Base-by-base conservation (phyloP, 2,113 vertebrate genomes). In the Gnathonemus longibarbis region DNA sequence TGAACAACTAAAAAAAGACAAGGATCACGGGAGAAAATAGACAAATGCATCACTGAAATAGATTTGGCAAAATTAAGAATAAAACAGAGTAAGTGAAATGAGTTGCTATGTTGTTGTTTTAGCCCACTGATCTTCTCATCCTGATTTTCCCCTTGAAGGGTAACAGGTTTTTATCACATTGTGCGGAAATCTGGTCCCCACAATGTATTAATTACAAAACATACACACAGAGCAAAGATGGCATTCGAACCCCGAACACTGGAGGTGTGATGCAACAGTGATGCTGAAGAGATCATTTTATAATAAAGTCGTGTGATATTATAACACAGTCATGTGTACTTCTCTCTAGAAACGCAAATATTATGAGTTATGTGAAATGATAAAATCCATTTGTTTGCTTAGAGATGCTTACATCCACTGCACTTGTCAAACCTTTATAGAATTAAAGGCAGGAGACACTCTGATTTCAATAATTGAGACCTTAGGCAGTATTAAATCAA, bases 401-500 rank as follows among this genome's bases (percentile, higher is more conserved):
- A 48, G 35, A 88, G 39, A 89, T 58, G 31, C 53, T 66, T 90
- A 66, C 50, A 84, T 39, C 31, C 27, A n/a, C 50, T 70, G 89
- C 56, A 90, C 70, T 83, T 52, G n/a, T 39, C 42, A 17, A 85
- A 90, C 49, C 83, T 90, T 90, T 84, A 48, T 84, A n/a, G 83
- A 39, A 45, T 45, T 84, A 84, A 84, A 48, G 83, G 48, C 35
- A 84, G 24, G 50, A 35, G 9, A n/a, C 35, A 31, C 88, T 90
- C 52, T 70, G 24, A 89, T 91, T 91, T 89, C 86, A 62, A 49
- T 62, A 89, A 49, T 31, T 90, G 77, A 91, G 42, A 42, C 84
- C 49, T 62, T 90, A n/a, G 88, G 52, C 66, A 27, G 84, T 87
- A 80, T 90, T 90, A 91, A 89, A 91, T 90, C 85, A 90, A 89